phyloP scores from a whole-genome alignment of 2,797 vertebrate genomes.

The Danio aesculapii region DNA sequence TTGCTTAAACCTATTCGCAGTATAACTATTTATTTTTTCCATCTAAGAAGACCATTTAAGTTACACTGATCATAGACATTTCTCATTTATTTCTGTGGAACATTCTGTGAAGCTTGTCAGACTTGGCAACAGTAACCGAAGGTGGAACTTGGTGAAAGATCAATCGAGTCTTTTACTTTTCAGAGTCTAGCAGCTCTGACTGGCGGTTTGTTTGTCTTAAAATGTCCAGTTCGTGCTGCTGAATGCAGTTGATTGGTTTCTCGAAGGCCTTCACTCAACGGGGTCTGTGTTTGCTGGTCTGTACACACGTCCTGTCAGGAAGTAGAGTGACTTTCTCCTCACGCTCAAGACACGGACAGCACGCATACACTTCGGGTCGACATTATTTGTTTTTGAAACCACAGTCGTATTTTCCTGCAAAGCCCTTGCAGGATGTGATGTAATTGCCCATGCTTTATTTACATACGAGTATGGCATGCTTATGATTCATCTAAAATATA shows the following conservation, averaged over 20 bases:
- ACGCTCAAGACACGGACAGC: not conserved
- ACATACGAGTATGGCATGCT: not conserved
- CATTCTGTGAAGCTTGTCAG: not conserved
- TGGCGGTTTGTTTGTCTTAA: not conserved
- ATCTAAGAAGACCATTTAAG: not conserved
- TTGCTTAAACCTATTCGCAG: not conserved
- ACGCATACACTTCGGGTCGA: not conserved
- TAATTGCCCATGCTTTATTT: not conserved
- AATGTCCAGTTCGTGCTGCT: not conserved
- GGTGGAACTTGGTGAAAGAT: not conserved
- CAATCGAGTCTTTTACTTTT: not conserved
- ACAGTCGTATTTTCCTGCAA: slow-evolving; percentile 3
- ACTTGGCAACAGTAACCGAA: not conserved
- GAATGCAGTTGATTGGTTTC: not conserved
- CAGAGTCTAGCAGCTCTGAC: not conserved
- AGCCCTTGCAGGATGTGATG: not conserved
- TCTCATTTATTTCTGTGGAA: too few relatives aligned
- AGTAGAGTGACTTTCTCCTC: slow-evolving; percentile 18
- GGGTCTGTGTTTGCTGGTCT: slow-evolving; percentile 6
- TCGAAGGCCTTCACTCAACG: slow-evolving; percentile 26
- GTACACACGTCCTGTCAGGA: slow-evolving; percentile 18
- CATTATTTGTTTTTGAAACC: slow-evolving; percentile 16
- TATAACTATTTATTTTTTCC: not conserved
- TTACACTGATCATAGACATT: not conserved
- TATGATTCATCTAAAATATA: not conserved